These are phyloP conservation scores for Pseudomyrmex flavicornis DNA, from an alignment of 1,140 invertebrate genomes.

Conservation along the genomic window DNA sequence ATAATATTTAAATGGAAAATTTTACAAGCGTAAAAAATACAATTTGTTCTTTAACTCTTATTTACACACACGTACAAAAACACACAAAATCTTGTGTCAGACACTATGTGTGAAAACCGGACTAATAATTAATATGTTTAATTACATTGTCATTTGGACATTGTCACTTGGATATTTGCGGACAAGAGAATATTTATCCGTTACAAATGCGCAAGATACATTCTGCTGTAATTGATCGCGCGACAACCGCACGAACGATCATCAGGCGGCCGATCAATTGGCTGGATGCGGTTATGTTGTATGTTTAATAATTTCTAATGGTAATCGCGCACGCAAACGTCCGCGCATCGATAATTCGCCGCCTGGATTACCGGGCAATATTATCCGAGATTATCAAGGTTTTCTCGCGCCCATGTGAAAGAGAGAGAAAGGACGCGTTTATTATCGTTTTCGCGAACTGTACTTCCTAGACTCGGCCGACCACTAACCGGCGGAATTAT, in stretches of 20 bases:
- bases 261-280: constrained; percentile 54
- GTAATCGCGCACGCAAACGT: constrained; percentile 16
- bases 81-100: too few relatives aligned
- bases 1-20: background rate
- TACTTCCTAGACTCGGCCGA: background rate
- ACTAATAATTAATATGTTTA: constrained; percentile 41
- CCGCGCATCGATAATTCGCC: constrained; percentile 48
- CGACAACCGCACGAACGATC: constrained; percentile 37
- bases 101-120: background rate
- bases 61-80: too few relatives aligned
- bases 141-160: constrained; percentile 1
- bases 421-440: background rate
- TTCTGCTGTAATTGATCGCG: constrained; percentile 49
- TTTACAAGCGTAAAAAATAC: too few relatives aligned
- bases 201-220: constrained; percentile 35
- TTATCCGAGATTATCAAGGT: constrained; percentile 53
- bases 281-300: constrained; percentile 30
- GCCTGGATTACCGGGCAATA: constrained; percentile 51
- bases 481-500: constrained; percentile 54
- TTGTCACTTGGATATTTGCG: constrained; percentile 24
- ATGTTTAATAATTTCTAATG: constrained; percentile 60
- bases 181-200: constrained; percentile 37
- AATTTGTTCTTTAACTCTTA: too few relatives aligned
- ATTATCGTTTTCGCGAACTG: constrained; percentile 53
- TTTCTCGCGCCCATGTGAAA: constrained; percentile 26